These are phyloP conservation scores for Austrolebias charrua DNA, from an alignment of 2,797 vertebrate species.

Conservation along the genomic window DNA sequence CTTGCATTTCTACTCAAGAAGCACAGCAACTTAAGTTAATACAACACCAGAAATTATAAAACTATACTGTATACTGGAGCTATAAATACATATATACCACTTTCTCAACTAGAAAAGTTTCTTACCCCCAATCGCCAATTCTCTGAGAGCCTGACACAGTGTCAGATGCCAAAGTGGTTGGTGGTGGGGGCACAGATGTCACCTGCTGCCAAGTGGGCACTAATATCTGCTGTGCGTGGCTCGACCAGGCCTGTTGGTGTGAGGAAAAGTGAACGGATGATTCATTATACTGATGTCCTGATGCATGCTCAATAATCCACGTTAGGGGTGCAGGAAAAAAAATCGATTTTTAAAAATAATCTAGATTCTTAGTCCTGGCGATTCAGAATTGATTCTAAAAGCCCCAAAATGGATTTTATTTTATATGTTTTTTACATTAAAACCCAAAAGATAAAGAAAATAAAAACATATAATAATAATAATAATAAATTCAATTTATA, in stretches of 20 bases:
- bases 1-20: slow-evolving; percentile 20
- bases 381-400: too few species aligned
- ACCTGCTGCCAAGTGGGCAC: slow-evolving; percentile 97
- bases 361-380: too few species aligned
- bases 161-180: slow-evolving; percentile 87
- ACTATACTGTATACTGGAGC: slow-evolving; percentile 2
- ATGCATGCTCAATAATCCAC: too few species aligned
- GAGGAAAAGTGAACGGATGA: slow-evolving; percentile 21
- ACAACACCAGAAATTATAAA: slow-evolving; percentile 8
- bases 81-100: not conserved
- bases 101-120: slow-evolving; percentile 20
- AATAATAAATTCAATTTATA: too few species aligned
- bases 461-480: too few species aligned
- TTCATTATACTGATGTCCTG: not conserved
- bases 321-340: too few species aligned
- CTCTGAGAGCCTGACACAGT: slow-evolving; percentile 91
- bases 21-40: slow-evolving; percentile 29
- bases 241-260: slow-evolving; percentile 88
- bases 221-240: slow-evolving; percentile 91
- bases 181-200: slow-evolving; percentile 84
- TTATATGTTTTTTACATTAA: too few species aligned
- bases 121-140: slow-evolving; percentile 97
- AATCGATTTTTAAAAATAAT: too few species aligned
- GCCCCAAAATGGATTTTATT: too few species aligned
- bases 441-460: too few species aligned